phyloP scores from a whole-genome alignment of 2,113 vertebrate species.

The Micromys minutus region DNA sequence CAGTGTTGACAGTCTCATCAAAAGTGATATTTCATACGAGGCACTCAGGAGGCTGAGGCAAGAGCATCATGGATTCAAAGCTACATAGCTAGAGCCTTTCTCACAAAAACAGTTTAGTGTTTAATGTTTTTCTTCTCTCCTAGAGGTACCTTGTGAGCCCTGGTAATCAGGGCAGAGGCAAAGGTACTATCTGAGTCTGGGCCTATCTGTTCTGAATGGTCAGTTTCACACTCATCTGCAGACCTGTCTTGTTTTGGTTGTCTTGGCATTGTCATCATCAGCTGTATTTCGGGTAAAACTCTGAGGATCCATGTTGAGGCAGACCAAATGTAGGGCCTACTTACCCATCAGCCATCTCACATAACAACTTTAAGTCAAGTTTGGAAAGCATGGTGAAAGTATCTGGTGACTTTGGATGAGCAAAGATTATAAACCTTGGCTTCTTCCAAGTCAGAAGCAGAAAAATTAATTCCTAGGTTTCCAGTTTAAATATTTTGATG shows the following conservation, averaged over 20 bases:
- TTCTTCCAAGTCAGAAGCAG: background rate
- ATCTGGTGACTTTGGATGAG: background rate
- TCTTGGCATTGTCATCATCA: background rate
- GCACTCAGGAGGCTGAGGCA: background rate
- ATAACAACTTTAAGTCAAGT: background rate
- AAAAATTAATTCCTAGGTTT: conserved; percentile 27
- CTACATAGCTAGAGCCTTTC: background rate
- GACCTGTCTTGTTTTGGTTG: background rate
- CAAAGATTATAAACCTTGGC: background rate
- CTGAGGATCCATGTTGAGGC: background rate
- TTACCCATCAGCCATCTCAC: background rate
- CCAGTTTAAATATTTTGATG: conserved; percentile 17
- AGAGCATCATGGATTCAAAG: background rate
- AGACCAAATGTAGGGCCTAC: background rate
- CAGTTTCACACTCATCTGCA: background rate
- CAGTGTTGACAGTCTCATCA: background rate
- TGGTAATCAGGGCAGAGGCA: background rate
- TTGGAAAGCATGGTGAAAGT: background rate
- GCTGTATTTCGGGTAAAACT: background rate
- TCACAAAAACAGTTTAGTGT: background rate
- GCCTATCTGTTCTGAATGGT: background rate
- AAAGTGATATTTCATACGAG: background rate
- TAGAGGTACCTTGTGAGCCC: background rate
- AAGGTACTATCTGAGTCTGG: background rate
- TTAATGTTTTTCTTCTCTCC: background rate